Evolutionary conservation across 1,140 invertebrate genomes (phyloP).

Genomic region (Cydia pomonella): DNA sequence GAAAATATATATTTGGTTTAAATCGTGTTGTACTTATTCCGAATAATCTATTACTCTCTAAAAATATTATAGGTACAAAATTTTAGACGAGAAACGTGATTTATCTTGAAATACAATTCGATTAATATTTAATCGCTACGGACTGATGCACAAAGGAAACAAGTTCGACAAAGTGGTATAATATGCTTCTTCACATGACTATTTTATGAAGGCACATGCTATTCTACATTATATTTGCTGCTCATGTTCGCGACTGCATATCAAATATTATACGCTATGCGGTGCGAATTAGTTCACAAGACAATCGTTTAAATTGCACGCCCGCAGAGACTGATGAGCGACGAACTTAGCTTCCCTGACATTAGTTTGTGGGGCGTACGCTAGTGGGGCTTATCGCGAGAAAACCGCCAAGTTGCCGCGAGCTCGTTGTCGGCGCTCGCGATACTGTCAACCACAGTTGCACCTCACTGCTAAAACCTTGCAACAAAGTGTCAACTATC

Average conservation of each 20-base stretch:
- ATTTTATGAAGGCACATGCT: not conserved
- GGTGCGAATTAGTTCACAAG: slow-evolving; percentile 25
- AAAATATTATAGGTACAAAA: too few relatives aligned
- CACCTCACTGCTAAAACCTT: slow-evolving; percentile 49
- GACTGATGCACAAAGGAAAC: not conserved
- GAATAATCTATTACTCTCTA: too few relatives aligned
- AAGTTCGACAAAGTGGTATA: not conserved
- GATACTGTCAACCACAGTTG: slow-evolving; percentile 66
- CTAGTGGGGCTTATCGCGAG: slow-evolving; percentile 59
- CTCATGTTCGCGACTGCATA: slow-evolving; percentile 19
- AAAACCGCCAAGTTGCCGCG: slow-evolving; percentile 59
- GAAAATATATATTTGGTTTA: too few relatives aligned
- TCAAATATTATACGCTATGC: slow-evolving; percentile 12
- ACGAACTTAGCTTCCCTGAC: slow-evolving; percentile 37
- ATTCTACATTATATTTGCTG: not conserved
- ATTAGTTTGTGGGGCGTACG: slow-evolving; percentile 58
- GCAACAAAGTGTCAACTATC: slow-evolving; percentile 61
- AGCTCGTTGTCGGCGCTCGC: slow-evolving; percentile 36
- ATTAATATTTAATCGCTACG: too few relatives aligned
- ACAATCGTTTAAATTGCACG: slow-evolving; percentile 31
- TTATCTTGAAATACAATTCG: too few relatives aligned
- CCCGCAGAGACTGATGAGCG: slow-evolving; percentile 35
- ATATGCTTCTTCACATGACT: slow-evolving; percentile 3
- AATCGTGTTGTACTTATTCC: too few relatives aligned
- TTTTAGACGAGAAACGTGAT: not conserved